Percentiles rank a stretch among this genome's conserved stretches.
phyloP scores from a whole-genome alignment of 2,888 invertebrate genomes.

The Busseola fusca region DNA sequence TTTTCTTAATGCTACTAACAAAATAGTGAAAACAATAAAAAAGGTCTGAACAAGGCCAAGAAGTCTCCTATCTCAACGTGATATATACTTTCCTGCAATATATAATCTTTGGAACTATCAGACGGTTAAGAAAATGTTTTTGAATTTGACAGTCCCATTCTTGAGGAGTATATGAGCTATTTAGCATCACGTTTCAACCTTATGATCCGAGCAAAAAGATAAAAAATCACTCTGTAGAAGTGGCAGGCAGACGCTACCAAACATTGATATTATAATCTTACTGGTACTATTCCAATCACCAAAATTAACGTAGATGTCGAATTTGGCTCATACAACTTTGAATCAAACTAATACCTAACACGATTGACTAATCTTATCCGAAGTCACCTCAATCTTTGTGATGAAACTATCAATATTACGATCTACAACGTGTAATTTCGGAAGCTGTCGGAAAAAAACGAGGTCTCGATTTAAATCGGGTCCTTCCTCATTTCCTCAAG shows the following conservation, averaged over 20 bases:
- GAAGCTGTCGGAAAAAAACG: slow-evolving; percentile 12
- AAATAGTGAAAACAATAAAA: no score
- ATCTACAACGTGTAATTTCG: background rate
- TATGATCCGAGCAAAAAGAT: background rate
- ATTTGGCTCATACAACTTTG: slow-evolving; percentile 7
- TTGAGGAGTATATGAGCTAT: background rate
- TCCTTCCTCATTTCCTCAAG: slow-evolving; percentile 9
- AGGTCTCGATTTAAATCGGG: slow-evolving; percentile 6
- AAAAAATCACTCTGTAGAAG: background rate
- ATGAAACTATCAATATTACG: slow-evolving; percentile 21
- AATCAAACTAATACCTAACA: background rate
- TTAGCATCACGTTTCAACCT: background rate
- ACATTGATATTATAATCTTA: background rate
- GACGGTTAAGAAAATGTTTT: background rate
- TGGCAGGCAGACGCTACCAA: background rate
- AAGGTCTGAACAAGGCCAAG: no score
- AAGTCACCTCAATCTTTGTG: slow-evolving; percentile 5
- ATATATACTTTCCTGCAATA: no score
- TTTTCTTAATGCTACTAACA: no score
- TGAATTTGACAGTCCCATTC: background rate
- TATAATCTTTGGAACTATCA: background rate
- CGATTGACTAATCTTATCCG: slow-evolving; percentile 9
- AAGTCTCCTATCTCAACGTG: no score
- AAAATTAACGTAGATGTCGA: background rate
- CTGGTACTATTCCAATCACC: background rate